These are phyloP conservation scores for Hozukius guyotensis DNA, from an alignment of 2,797 vertebrate species.

Conservation along the genomic window DNA sequence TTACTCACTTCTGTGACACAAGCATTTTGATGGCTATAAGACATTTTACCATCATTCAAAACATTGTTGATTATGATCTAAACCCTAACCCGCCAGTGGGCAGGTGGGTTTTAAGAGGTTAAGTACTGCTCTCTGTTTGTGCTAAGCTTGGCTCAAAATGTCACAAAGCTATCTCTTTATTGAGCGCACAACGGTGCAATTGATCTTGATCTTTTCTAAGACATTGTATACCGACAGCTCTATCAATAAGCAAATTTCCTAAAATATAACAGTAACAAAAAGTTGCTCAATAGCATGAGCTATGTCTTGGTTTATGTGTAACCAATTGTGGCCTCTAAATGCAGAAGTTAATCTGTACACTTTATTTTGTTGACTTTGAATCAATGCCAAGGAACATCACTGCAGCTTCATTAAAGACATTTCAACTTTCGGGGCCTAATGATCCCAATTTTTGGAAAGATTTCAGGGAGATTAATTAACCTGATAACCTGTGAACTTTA, in stretches of 20 bases:
- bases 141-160: not conserved
- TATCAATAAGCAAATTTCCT: not conserved
- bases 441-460: not conserved
- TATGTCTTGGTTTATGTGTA: not conserved
- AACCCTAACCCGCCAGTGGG: no score
- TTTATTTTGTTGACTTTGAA: no score
- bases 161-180: not conserved
- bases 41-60: no score
- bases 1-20: no score
- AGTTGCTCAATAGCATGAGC: not conserved
- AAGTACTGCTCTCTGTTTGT: not conserved
- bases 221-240: no score
- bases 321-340: not conserved
- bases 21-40: rapidly evolving
- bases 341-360: no score
- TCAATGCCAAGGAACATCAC: not conserved
- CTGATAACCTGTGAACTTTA: not conserved
- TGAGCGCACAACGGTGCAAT: no score
- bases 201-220: no score
- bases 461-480: not conserved
- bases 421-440: not conserved
- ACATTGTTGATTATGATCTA: no score
- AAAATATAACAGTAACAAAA: not conserved
- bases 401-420: not conserved
- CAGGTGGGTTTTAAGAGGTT: no score